Percentiles rank a stretch among this genome's conserved stretches.
These are phyloP conservation scores for Parochlus steinenii DNA, from an alignment of 2,888 invertebrate species.

Conservation along the genomic window DNA sequence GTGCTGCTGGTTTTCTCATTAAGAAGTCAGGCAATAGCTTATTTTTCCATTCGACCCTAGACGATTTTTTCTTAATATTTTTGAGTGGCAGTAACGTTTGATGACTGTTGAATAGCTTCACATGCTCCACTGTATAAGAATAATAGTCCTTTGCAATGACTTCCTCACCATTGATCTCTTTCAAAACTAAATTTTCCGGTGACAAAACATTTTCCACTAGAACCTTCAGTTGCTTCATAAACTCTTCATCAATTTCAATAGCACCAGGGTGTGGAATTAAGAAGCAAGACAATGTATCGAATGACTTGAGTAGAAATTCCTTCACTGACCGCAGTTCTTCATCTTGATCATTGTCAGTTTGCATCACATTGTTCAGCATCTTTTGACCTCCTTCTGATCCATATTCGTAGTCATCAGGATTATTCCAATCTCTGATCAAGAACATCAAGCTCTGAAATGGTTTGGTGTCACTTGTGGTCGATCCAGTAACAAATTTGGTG, in stretches of 20 bases:
- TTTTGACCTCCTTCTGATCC: conserved; percentile 11
- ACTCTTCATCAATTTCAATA: conserved; percentile 11
- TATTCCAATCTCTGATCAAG: conserved; percentile 12
- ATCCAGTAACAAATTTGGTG: conserved; percentile 4
- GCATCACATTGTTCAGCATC: background rate
- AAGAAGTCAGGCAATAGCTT: too few species aligned
- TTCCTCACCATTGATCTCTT: conserved; percentile 8
- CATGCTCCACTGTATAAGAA: conserved; percentile 3
- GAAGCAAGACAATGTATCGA: conserved; percentile 9
- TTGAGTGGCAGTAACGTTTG: too few species aligned
- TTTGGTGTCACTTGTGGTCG: background rate
- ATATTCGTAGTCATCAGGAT: conserved; percentile 10
- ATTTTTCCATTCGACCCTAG: too few species aligned
- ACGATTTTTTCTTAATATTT: too few species aligned
- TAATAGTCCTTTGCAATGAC: conserved; percentile 9
- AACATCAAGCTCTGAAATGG: conserved; percentile 13
- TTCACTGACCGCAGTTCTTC: conserved; percentile 11
- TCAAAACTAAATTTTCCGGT: conserved; percentile 3
- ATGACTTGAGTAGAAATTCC: conserved; percentile 7
- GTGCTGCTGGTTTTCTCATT: too few species aligned
- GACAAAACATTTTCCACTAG: conserved; percentile 2
- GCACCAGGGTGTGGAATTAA: conserved; percentile 12
- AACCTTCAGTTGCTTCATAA: background rate
- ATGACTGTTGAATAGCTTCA: conserved; percentile 11
- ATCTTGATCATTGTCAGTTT: conserved; percentile 3